Base-by-base conservation (phyloP, 2,797 vertebrate species). In the Rhinoraja longicauda region DNA sequence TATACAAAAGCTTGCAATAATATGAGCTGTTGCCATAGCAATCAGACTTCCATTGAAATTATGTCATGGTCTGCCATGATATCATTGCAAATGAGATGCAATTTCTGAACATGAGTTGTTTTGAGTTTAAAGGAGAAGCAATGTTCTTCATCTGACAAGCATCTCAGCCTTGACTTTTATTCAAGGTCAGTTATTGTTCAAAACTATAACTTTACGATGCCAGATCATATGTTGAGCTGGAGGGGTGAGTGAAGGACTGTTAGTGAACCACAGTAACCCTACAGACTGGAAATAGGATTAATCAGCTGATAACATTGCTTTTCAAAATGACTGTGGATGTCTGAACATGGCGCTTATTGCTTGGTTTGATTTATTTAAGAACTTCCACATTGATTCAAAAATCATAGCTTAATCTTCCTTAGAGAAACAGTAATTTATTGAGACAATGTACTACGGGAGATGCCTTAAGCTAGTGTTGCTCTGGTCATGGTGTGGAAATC, bases 11-110 rank as follows among this genome's bases (percentile, higher is more conserved):
- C 13, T 90, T 70, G 13, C 17, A 70, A 70, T 64, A 90, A 72
- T 90, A 70, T 39, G 67, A 90, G 67, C 32, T 72, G 88, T 70
- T 70, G 88, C 88, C 67, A 70, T 90, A 90, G 88, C 88, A 90
- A 90, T 36, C 62, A 45, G 36, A 32, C 39, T 24, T 26, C 21
- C 62, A 17, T 17, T 88, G 84, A 32, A 67, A 73, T 92, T 39
- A 92, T 75, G 67, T 75, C 90, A 73, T 53, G 21, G n/a, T 45
- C 39, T 19, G 24, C 29, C 36, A 72, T 73, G 67, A 90, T 90
- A 32, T 75, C 36, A 75, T 73, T 75, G 53, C 45, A 21, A 75
- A 39, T 29, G 36, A 75, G 36, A 92, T 6, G 53, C 36, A 57
- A 75, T 32, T 90, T 67, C 7, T 36, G 10, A 70, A 84, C 36